These are phyloP conservation scores for Rhea pennata DNA, from an alignment of 2,113 vertebrate genomes.

Conservation along the genomic window DNA sequence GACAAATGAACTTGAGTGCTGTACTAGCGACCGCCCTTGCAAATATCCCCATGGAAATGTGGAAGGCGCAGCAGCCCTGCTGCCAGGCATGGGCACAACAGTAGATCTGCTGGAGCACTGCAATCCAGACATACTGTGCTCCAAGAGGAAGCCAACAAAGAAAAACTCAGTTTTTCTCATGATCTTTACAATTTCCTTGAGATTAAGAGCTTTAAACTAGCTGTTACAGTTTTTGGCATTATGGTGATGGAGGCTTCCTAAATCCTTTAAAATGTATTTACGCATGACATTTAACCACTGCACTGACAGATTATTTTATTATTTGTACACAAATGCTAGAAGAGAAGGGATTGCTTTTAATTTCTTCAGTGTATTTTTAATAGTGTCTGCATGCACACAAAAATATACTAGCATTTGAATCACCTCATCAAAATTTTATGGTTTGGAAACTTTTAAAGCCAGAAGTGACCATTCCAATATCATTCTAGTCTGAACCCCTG, in stretches of 20 bases:
- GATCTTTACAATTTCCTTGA: neutral
- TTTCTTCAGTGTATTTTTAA: neutral
- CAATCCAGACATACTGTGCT: neutral
- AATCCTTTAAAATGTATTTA: neutral
- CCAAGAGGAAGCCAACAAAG: neutral
- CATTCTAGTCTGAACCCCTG: neutral
- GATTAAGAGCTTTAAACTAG: neutral
- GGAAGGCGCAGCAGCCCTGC: rapidly evolving
- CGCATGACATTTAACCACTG: neutral
- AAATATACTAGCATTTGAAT: neutral
- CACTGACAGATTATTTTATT: neutral
- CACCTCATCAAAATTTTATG: neutral
- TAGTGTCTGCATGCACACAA: rapidly evolving
- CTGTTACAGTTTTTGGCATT: neutral
- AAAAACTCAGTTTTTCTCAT: neutral
- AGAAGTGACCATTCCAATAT: neutral
- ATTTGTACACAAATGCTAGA: neutral
- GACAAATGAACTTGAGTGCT: neutral
- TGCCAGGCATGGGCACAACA: neutral
- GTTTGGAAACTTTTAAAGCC: neutral
- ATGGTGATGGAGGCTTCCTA: neutral
- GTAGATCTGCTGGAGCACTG: neutral
- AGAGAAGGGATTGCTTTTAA: neutral
- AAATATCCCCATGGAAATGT: neutral
- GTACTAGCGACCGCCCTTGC: neutral